A percentile compares a stretch with the other conserved stretches of the same genome.
Evolutionary conservation across 2,888 invertebrate species (phyloP).

Genomic region (Tipula vernalis): DNA sequence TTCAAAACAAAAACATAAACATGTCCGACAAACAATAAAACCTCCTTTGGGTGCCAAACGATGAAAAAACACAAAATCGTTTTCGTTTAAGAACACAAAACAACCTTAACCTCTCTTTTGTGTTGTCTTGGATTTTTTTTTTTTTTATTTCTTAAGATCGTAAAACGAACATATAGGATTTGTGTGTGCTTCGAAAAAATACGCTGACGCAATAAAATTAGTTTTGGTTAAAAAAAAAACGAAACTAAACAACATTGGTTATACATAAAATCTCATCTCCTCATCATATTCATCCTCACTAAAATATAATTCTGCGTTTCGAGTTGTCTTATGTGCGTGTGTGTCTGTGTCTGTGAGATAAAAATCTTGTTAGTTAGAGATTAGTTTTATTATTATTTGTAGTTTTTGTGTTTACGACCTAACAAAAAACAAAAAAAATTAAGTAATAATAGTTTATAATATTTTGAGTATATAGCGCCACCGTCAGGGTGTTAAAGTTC

Average conservation of each 20-base stretch:
- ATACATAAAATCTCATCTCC: not conserved
- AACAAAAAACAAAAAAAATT: not conserved
- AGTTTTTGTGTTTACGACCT: not conserved
- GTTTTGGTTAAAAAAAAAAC: not conserved
- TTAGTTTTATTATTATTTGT: not conserved
- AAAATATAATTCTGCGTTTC: not conserved
- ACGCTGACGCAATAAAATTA: not conserved
- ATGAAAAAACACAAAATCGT: not conserved
- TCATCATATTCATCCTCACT: not conserved
- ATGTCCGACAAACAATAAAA: not conserved
- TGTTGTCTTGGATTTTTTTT: not conserved
- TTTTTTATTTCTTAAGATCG: not conserved
- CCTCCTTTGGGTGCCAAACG: not conserved
- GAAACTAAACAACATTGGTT: not conserved
- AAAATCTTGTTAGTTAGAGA: not conserved
- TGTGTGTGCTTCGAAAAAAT: not conserved
- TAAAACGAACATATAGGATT: not conserved
- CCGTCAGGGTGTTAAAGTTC: not conserved
- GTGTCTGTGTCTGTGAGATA: not conserved
- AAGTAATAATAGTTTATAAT: not conserved
- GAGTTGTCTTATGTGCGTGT: not conserved
- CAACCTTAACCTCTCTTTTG: not conserved
- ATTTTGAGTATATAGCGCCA: not conserved
- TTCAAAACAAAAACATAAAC: not conserved
- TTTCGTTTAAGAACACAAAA: not conserved